Conservation (phyloP, 2,113 vertebrate genomes). For the Megaleporinus macrocephalus region DNA sequence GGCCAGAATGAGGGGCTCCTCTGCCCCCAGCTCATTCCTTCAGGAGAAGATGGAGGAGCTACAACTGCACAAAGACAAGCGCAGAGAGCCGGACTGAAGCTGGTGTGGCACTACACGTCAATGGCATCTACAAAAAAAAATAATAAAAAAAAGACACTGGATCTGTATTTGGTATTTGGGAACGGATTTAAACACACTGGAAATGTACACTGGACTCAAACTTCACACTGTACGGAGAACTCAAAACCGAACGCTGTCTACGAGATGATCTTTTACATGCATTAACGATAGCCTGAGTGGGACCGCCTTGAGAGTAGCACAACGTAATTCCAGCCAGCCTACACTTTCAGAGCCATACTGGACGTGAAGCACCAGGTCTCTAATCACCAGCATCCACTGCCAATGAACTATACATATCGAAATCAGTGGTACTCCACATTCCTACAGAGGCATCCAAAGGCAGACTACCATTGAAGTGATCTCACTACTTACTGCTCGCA, state of each 20-base stretch:
- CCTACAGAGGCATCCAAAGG: conserved; percentile 64
- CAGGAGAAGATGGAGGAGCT: conserved; percentile 79
- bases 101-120: neutral
- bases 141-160: neutral
- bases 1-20: conserved; percentile 65
- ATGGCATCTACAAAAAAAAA: neutral
- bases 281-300: conserved; percentile 37
- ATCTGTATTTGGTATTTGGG: neutral
- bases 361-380: neutral
- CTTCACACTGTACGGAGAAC: conserved; percentile 22
- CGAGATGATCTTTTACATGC: conserved; percentile 39
- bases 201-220: conserved; percentile 18
- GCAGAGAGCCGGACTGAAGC: conserved; percentile 76
- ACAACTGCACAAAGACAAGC: conserved; percentile 77
- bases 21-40: conserved; percentile 71
- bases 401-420: conserved; percentile 3
- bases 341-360: conserved; percentile 9
- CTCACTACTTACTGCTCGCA: conserved; percentile 39
- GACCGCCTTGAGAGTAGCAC: conserved; percentile 8
- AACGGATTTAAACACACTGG: conserved; percentile 34
- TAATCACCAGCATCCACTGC: conserved; percentile 51
- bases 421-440: conserved; percentile 2
- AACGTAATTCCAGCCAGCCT: conserved; percentile 12
- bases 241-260: conserved; percentile 15
- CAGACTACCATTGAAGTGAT: conserved; percentile 23